Base-by-base conservation (phyloP, 2,113 vertebrate genomes). In the Trematocara marginatum region DNA sequence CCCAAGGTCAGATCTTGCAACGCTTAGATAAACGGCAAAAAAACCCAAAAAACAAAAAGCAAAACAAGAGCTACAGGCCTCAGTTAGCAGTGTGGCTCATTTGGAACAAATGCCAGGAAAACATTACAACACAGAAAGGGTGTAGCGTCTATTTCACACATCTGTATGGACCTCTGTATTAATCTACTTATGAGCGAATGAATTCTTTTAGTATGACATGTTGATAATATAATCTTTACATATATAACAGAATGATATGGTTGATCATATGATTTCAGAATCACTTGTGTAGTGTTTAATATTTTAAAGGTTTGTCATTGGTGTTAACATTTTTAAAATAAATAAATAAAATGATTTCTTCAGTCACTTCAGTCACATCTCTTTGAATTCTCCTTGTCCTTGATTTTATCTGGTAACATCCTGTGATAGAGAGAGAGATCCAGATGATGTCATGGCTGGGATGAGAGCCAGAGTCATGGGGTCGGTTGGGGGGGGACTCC, bases 401-500 rank as follows among this genome's bases (percentile, higher is more conserved):
- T 87, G 51, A 40, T 56, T 71, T 78, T n/a, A 85, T 78, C 78
- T 57, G 42, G 12, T 53, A 38, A 35, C 47, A 64, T 40, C 0
- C 81, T 74, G 74, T 15, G 47, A 61, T 4, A 71, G 81, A 76
- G 47, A 42, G 23, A 85, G 23, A 83, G n/a, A 83, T 83, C 79
- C 56, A 90, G 61, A 83, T 11, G 53, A 83, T 64, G 15, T 64
- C 26, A 23, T 16, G 35, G 51, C 83, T 78, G 57, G 87, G 87
- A 89, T 49, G 49, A 69, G 71, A 88, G 74, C 71, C 59, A 69
- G 47, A 85, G 83, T 87, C 38, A 23, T 78, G 83, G 88, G 47
- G 76, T 85, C 4, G 34, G 81, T 59, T 2, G 45, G 88, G 82
- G 31, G 56, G 82, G 90, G 85, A 86, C 92, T 93, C 94, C 90